Conservation (phyloP, 2,888 invertebrate species). For the Athetis lepigone region DNA sequence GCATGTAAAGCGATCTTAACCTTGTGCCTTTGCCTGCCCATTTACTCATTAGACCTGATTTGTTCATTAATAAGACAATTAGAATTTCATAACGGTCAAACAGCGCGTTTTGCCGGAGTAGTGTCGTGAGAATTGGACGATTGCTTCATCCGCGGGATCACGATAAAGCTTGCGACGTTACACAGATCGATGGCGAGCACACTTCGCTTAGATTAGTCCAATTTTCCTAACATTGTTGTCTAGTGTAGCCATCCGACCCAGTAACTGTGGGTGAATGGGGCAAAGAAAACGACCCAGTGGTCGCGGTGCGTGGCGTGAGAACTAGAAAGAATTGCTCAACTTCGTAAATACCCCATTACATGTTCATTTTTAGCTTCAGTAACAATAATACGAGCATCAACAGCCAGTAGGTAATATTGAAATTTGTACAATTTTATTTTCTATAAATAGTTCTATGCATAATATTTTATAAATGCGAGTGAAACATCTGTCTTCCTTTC, state of each 20-base stretch:
- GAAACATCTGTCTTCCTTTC: too few species aligned
- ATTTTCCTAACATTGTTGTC: conserved; percentile 69
- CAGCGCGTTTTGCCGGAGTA: conserved; percentile 55
- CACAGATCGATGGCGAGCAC: conserved; percentile 63
- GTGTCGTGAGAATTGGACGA: conserved; percentile 75
- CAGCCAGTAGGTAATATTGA: background rate
- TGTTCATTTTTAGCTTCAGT: conserved; percentile 19
- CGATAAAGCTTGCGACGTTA: conserved; percentile 66
- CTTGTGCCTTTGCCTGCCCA: conserved; percentile 24
- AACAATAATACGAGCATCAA: background rate
- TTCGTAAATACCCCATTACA: conserved; percentile 41
- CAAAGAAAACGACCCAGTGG: conserved; percentile 68
- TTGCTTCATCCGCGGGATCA: conserved; percentile 74
- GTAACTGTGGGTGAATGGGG: conserved; percentile 68
- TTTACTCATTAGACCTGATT: conserved; percentile 39
- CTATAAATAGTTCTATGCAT: background rate
- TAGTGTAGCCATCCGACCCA: conserved; percentile 58
- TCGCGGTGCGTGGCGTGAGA: conserved; percentile 66
- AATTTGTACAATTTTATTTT: background rate
- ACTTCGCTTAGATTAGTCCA: conserved; percentile 68
- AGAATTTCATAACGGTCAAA: conserved; percentile 71
- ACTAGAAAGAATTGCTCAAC: conserved; percentile 67
- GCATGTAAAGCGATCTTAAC: conserved; percentile 19
- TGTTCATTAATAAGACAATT: conserved; percentile 67
- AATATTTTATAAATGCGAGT: too few species aligned